Conservation (phyloP, 2,888 invertebrate genomes). For the Melieria crassipennis region DNA sequence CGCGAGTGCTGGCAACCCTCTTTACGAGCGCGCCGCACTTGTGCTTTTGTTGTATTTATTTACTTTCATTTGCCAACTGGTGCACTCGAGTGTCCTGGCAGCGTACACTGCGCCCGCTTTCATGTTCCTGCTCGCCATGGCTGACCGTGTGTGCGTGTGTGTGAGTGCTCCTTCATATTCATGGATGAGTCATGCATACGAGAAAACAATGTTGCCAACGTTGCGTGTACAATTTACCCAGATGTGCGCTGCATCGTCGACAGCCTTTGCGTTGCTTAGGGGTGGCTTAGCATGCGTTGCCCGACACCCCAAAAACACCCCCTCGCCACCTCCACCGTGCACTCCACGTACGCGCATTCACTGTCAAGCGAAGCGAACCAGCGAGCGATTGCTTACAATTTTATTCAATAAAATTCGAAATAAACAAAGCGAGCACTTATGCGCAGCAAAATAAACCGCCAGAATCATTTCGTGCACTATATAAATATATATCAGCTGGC, state of each 20-base stretch:
- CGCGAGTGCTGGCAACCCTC: too few relatives aligned
- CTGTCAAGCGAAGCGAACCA: background rate
- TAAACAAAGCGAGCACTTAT: background rate
- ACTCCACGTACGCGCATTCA: background rate
- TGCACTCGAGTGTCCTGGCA: too few relatives aligned
- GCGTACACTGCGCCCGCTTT: too few relatives aligned
- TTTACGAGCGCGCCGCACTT: too few relatives aligned
- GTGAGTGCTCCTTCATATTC: too few relatives aligned
- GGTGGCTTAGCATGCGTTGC: background rate
- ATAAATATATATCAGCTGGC: too few relatives aligned
- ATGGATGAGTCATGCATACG: conserved; percentile 23
- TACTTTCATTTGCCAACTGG: too few relatives aligned
- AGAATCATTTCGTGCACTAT: background rate
- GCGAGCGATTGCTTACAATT: background rate
- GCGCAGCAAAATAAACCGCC: background rate
- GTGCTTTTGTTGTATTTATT: too few relatives aligned
- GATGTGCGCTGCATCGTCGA: background rate
- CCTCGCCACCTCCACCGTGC: background rate
- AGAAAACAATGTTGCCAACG: background rate
- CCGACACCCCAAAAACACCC: background rate
- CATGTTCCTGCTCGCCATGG: too few relatives aligned
- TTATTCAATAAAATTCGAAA: background rate
- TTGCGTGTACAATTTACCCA: background rate
- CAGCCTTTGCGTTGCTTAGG: background rate
- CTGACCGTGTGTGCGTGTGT: too few relatives aligned